Evolutionary conservation across 2,113 vertebrate genomes (phyloP).

Genomic region (Ceyx cyanopectus): DNA sequence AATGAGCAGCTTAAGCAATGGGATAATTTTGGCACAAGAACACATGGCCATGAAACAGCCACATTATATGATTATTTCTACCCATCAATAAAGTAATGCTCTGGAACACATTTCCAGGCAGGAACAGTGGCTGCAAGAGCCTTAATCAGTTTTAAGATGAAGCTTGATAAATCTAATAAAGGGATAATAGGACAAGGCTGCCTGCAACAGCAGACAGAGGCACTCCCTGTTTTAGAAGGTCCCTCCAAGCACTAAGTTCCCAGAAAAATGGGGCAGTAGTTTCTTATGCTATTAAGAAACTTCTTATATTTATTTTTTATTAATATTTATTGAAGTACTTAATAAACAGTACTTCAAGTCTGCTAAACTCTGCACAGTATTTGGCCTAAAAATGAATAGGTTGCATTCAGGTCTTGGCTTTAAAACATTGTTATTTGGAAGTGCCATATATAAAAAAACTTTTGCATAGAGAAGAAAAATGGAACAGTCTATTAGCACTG

Average conservation of each 20-base stretch:
- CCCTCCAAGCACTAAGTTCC: not conserved
- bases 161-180: conserved; percentile 1
- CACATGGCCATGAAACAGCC: not conserved
- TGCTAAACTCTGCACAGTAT: not conserved
- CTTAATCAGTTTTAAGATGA: conserved; percentile 4
- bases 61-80: not conserved
- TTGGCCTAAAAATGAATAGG: not conserved
- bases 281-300: not conserved
- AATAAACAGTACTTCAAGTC: not conserved
- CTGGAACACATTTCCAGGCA: not conserved
- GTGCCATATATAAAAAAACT: not conserved
- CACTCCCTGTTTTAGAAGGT: not conserved
- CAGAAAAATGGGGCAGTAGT: not conserved
- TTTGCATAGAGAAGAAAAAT: not conserved
- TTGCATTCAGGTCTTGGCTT: not conserved
- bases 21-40: not conserved
- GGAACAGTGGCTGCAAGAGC: not conserved
- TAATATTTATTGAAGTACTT: not conserved
- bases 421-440: not conserved
- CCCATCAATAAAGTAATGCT: not conserved
- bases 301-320: too few relatives aligned
- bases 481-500: not conserved
- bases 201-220: not conserved
- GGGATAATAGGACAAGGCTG: not conserved
- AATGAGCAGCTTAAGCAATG: not conserved